A percentile compares a stretch with the other conserved stretches of the same genome.
These are phyloP conservation scores for Epiblema foenella DNA, from an alignment of 2,888 invertebrate genomes.

Conservation along the genomic window DNA sequence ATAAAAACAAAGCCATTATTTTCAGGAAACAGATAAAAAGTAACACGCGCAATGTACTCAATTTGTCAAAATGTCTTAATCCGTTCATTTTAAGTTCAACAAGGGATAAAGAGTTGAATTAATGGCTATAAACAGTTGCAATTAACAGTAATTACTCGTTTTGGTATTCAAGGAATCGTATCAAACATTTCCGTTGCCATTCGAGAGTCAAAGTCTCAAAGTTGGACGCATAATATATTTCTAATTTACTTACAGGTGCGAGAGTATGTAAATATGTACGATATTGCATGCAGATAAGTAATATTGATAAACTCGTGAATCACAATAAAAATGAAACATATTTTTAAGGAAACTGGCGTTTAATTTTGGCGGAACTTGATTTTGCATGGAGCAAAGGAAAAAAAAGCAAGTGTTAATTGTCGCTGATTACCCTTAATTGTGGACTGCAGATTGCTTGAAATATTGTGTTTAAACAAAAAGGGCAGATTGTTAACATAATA, in stretches of 20 bases:
- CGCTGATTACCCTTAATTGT: slow-evolving; percentile 42
- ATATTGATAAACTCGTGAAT: background rate
- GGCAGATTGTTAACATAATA: slow-evolving; percentile 42
- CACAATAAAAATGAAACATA: background rate
- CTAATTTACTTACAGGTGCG: background rate
- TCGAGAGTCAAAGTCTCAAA: slow-evolving; percentile 11
- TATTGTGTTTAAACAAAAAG: slow-evolving; percentile 42
- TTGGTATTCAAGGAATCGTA: slow-evolving; percentile 40
- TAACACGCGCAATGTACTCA: slow-evolving; percentile 32
- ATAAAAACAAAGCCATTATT: slow-evolving; percentile 16
- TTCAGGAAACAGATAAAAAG: slow-evolving; percentile 31
- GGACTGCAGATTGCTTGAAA: slow-evolving; percentile 37
- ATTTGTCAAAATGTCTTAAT: slow-evolving; percentile 45
- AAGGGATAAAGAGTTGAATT: slow-evolving; percentile 41
- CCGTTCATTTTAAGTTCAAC: slow-evolving; percentile 28
- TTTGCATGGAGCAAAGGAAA: background rate
- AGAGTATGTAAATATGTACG: background rate
- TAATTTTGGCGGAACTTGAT: slow-evolving; percentile 23
- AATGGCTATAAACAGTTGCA: slow-evolving; percentile 36
- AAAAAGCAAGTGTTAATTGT: slow-evolving; percentile 43
- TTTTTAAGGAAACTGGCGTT: slow-evolving; percentile 10
- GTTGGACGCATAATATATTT: background rate
- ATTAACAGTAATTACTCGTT: slow-evolving; percentile 36
- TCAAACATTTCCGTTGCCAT: slow-evolving; percentile 35
- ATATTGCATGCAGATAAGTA: too few relatives aligned